Percentiles rank a stretch among this genome's conserved stretches.
Conservation (phyloP, 1,140 invertebrate species). For the Neodiprion virginianus region DNA sequence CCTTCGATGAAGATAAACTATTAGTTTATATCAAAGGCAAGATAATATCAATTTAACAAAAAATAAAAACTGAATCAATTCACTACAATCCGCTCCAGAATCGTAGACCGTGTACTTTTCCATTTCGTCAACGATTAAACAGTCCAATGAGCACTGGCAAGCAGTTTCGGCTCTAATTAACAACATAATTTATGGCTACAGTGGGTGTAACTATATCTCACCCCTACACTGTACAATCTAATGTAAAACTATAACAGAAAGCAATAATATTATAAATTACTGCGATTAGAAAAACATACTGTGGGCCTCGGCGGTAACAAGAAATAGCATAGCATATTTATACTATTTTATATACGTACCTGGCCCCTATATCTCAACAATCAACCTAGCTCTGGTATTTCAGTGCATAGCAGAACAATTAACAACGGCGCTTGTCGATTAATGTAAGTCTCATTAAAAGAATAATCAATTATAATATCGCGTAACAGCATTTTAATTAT, state of each 20-base stretch:
- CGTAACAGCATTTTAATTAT: neutral
- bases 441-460: neutral
- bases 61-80: constrained; percentile 49
- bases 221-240: constrained; percentile 33
- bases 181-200: constrained; percentile 27
- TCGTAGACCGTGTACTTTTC: constrained; percentile 50
- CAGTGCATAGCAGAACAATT: neutral
- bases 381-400: neutral
- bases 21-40: neutral
- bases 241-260: constrained; percentile 36
- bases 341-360: constrained; percentile 5
- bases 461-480: neutral
- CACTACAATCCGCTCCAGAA: constrained; percentile 48
- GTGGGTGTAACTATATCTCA: constrained; percentile 18
- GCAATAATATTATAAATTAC: constrained; percentile 15
- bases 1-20: neutral
- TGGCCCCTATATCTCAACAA: constrained; percentile 7
- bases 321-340: constrained; percentile 10
- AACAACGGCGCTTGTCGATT: neutral
- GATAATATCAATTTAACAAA: constrained; percentile 39
- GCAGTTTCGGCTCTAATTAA: constrained; percentile 26
- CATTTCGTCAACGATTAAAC: constrained; percentile 53
- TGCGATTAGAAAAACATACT: neutral
- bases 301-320: constrained; percentile 5
- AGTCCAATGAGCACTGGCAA: constrained; percentile 33